Evolutionary conservation across 92 coral and sea anemone species (phyloP), one percentile per base, ranked within the genome.

Genomic region (Heteractis magnifica): DNA sequence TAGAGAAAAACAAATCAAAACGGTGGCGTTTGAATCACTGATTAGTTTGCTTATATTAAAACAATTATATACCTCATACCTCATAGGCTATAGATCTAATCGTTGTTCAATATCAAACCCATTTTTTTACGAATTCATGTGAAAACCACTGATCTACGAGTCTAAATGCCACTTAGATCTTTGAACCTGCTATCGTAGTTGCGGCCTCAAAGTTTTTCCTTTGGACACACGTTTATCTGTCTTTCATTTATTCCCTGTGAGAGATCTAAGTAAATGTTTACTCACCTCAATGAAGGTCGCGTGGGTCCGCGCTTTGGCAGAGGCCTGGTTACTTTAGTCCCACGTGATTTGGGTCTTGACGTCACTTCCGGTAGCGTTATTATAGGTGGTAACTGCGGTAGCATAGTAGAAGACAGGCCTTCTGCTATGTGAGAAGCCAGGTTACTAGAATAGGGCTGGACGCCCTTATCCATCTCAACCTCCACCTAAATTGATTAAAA

Each of bases 241-340:
- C 9, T 8, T 53, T 53, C 2, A 12, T 53, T 53, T 3, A 53
- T 53, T 53, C 4, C 13, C 58, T 18, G 16, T 13, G 23, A 62
- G 10, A 13, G 14, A 55, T 55, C 14, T 55, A 55, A 55, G 59
- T 55, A 55, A 9, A 55, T 5, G 5, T 10, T 23, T 50, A 51
- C 80, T 68, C 34, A 94, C 95, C 93, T 94, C 55, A 96, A 79
- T 13, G 93, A 92, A 56, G 94, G 97, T 23, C 90, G 92, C 75
- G 86, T 87, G 56, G 82, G 86, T 44, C 72, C 85, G 9, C 52
- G 49, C 73, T 83, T 87, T 75, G 73, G 58, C n/a, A 83, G 68
- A 68, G 72, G 77, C 76, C 77, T 76, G 51, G 79, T 18, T 53
- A 78, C 68, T 55, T 71, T 87, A 10, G 48, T 83, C 26, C 71